phyloP scores from a whole-genome alignment of 2,888 invertebrate species.

The Heliconius erato region DNA sequence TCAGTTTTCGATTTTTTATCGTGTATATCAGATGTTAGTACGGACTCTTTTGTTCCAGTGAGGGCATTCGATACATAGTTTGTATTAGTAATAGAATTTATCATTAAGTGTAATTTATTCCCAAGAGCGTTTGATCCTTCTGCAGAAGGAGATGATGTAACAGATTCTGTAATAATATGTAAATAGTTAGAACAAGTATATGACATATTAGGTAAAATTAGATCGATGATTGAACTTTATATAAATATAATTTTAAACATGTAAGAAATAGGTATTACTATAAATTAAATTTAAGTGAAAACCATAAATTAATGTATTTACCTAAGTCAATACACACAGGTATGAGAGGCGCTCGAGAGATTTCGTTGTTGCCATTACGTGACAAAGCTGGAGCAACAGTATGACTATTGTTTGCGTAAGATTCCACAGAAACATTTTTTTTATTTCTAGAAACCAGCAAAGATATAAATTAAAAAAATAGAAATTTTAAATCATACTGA shows the following conservation, averaged over 20 bases:
- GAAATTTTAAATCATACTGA: not conserved
- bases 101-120: conserved; percentile 64
- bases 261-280: not conserved
- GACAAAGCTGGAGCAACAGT: conserved; percentile 52
- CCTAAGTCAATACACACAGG: conserved; percentile 67
- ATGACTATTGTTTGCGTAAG: conserved; percentile 69
- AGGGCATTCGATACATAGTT: conserved; percentile 57
- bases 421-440: conserved; percentile 70
- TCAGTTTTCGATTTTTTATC: conserved; percentile 48
- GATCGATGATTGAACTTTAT: not conserved
- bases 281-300: not conserved
- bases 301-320: conserved; percentile 46
- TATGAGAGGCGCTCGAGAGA: conserved; percentile 66
- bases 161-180: conserved; percentile 57
- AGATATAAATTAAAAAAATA: not conserved
- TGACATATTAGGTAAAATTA: not conserved
- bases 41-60: conserved; percentile 59
- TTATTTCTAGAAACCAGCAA: conserved; percentile 57
- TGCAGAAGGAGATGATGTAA: conserved; percentile 58
- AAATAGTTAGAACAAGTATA: conserved; percentile 7
- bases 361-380: conserved; percentile 52
- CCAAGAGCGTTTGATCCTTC: conserved; percentile 65
- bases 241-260: not conserved
- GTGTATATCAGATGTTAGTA: conserved; percentile 50
- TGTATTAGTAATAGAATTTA: conserved; percentile 61